These are phyloP conservation scores for Alentia gelatinosa DNA, from an alignment of 2,888 invertebrate genomes.

Conservation along the genomic window DNA sequence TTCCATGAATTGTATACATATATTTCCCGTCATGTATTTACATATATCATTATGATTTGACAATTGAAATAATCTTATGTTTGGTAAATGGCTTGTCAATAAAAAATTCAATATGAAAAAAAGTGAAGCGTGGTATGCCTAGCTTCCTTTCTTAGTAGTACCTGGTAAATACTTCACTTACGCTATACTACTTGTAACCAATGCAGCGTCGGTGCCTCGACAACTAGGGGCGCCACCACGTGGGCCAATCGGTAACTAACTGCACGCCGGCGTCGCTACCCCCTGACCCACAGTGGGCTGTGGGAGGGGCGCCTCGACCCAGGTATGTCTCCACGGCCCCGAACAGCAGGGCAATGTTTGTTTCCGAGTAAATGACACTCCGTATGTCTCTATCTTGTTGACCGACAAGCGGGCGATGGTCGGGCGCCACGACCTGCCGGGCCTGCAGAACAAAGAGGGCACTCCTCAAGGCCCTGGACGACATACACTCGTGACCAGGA, in stretches of 20 bases:
- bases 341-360: conserved; percentile 38
- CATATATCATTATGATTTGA: no score
- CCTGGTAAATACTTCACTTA: no score
- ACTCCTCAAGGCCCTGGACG: neutral
- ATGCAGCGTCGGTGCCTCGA: neutral
- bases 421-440: neutral
- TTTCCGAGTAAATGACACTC: conserved; percentile 53
- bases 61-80: no score
- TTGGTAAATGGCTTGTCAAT: no score
- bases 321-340: neutral
- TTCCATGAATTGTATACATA: no score
- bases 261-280: neutral
- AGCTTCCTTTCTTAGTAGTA: no score
- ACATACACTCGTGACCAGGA: neutral
- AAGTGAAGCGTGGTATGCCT: no score
- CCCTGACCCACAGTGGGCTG: neutral
- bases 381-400: conserved; percentile 50
- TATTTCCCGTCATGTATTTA: no score
- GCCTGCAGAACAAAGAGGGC: conserved; percentile 12
- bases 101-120: no score
- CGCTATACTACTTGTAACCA: neutral
- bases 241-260: neutral
- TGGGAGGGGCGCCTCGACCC: neutral
- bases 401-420: neutral
- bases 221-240: neutral